These are phyloP conservation scores for Scolopax mira DNA, from an alignment of 2,113 vertebrate genomes.

Conservation along the genomic window DNA sequence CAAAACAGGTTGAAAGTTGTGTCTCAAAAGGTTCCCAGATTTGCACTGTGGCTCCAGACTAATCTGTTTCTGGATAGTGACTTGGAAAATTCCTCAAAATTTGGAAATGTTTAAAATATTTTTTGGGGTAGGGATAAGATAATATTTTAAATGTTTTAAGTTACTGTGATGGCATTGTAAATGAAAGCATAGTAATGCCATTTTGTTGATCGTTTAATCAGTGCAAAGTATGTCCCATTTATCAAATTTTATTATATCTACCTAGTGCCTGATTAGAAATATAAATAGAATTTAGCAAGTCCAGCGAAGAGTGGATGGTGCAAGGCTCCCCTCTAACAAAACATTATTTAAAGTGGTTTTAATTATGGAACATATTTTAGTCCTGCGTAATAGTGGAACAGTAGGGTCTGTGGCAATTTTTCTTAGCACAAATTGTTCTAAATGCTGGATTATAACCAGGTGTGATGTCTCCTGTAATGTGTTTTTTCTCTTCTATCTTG, in stretches of 20 bases:
- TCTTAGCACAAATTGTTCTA: not conserved
- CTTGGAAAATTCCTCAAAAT: not conserved
- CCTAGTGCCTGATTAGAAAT: constrained; percentile 9
- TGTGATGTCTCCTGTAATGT: not conserved
- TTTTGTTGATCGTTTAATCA: constrained; percentile 38
- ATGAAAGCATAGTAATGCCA: not conserved
- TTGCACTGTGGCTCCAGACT: not conserved
- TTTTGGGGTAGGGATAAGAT: not conserved
- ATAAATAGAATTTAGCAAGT: not conserved
- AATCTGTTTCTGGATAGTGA: not conserved
- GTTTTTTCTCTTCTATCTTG: not conserved
- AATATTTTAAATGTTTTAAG: not conserved
- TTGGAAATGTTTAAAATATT: not conserved
- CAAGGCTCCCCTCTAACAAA: not conserved
- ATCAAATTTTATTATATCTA: constrained; percentile 26
- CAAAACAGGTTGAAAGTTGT: not conserved
- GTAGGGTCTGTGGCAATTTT: not conserved
- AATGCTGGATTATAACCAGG: not conserved
- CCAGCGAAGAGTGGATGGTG: not conserved
- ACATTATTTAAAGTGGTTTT: not conserved
- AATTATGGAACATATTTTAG: not conserved
- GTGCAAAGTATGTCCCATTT: not conserved
- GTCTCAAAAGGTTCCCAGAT: not conserved
- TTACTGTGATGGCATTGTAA: not conserved
- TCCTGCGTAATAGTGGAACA: not conserved